Base-by-base conservation (phyloP, 2,888 invertebrate genomes). In the Acleris literana region DNA sequence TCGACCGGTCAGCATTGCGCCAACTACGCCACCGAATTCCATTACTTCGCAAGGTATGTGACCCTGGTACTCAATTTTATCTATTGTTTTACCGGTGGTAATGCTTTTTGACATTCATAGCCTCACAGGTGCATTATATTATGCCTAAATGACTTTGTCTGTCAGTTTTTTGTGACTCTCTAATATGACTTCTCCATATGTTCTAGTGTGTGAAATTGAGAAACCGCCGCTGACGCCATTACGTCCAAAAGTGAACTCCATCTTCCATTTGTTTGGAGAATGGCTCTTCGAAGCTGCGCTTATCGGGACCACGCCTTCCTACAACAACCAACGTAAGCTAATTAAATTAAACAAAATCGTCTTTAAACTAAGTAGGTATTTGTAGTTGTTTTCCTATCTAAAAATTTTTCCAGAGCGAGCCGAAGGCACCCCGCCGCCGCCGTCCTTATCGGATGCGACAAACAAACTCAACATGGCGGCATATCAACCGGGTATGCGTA, bases 231-330 rank as follows among this genome's bases (percentile, higher is more conserved):
- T 97, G 71, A 96, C 97, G 1, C 94, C 95, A 18, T 93, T 95
- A 33, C 94, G 98, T 64, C 98, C 99, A 20, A 97, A 97, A 82
- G 98, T 98, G 77, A 99, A 99, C 88, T 98, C 98, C 71, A 96
- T 99, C 83, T 94, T 99, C 66, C 98, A 99, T 86, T 93, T 99
- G 72, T 98, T 99, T 87, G 99, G 99, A 1, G 97, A 97, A 81
- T 99, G 99, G 99, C 91, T 99, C 70, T 98, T 99, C 84, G 99
- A 99, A 86, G 98, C 98, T 5, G 97, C 98, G 3, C 96, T 98
- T 74, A 96, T 98, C 74, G 98, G 98, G 3, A 97, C 96, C 17
- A 81, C 82, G 1, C 82, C 88, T 0, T 70, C 74, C 0, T 75
- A 81, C 64, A 79, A 74, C 55, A 83, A 72, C 53, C 88, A 85